These are phyloP conservation scores for Vireo altiloquus DNA, from an alignment of 2,113 vertebrate genomes.

Conservation along the genomic window DNA sequence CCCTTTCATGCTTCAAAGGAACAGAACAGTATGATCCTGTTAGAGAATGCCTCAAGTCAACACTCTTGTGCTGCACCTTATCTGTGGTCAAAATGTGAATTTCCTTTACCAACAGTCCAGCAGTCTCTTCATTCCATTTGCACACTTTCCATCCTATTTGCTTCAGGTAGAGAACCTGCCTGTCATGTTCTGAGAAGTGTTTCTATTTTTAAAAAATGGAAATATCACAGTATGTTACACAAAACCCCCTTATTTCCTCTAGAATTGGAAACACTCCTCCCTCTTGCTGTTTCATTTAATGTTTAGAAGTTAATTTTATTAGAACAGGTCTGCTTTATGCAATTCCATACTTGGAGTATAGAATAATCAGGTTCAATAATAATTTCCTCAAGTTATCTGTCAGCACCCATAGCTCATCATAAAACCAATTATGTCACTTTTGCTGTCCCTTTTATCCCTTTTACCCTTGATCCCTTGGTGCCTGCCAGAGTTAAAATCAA, in stretches of 20 bases:
- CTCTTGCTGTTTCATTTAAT: not conserved
- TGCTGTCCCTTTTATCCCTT: not conserved
- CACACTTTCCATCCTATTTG: not conserved
- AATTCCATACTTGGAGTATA: not conserved
- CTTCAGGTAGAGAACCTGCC: not conserved
- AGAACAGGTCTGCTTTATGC: not conserved
- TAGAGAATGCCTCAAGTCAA: not conserved
- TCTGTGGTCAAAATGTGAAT: not conserved
- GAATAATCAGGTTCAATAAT: not conserved
- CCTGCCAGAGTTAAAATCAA: not conserved
- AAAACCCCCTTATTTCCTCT: not conserved
- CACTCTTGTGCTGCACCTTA: not conserved
- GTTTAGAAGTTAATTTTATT: not conserved
- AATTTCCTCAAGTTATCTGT: not conserved
- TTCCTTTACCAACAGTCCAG: not conserved
- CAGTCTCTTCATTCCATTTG: not conserved
- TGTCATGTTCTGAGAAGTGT: not conserved
- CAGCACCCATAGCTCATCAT: slow-evolving; percentile 3
- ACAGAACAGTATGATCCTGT: not conserved
- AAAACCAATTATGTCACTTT: not conserved
- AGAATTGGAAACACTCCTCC: not conserved
- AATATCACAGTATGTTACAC: not conserved
- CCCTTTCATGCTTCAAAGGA: not conserved
- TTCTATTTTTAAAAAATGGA: not conserved
- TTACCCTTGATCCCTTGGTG: too few relatives aligned